phyloP scores from a whole-genome alignment of 2,113 vertebrate genomes.

The Corythaeola cristata region DNA sequence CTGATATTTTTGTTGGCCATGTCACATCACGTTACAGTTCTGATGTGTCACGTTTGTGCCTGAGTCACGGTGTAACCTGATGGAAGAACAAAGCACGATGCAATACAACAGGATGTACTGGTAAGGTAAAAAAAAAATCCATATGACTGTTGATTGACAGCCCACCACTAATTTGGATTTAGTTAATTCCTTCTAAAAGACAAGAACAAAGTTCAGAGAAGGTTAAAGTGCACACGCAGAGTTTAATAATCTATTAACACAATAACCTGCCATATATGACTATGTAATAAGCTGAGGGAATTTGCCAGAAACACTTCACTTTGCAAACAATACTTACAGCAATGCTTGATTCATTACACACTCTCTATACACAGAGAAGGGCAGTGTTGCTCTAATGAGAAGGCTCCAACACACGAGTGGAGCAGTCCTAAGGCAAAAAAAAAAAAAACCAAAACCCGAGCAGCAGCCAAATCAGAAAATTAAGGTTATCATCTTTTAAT shows the following conservation, averaged over 20 bases:
- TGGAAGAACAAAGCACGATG: constrained; percentile 7
- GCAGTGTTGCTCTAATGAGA: not conserved
- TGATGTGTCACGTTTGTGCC: not conserved
- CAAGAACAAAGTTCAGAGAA: constrained; percentile 21
- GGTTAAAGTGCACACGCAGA: constrained; percentile 2
- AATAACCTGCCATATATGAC: constrained; percentile 18
- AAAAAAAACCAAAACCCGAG: not conserved
- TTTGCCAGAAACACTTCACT: constrained; percentile 41
- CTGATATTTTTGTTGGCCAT: constrained; percentile 26
- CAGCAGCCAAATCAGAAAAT: not conserved
- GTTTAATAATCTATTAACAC: constrained; percentile 28
- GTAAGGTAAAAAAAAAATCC: not conserved
- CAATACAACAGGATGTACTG: not conserved
- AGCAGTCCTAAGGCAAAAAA: not conserved
- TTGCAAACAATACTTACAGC: constrained; percentile 25
- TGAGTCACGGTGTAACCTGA: constrained; percentile 33
- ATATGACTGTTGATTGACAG: not conserved
- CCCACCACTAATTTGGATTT: constrained; percentile 15
- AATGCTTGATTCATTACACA: not conserved
- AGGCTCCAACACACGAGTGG: not conserved
- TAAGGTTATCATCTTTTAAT: not conserved
- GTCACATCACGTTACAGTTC: constrained; percentile 40
- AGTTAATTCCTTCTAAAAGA: constrained; percentile 26
- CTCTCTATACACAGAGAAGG: not conserved
- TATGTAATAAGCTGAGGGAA: not conserved